These are phyloP conservation scores for Aythya baeri DNA, from an alignment of 2,113 vertebrate species.

Conservation along the genomic window DNA sequence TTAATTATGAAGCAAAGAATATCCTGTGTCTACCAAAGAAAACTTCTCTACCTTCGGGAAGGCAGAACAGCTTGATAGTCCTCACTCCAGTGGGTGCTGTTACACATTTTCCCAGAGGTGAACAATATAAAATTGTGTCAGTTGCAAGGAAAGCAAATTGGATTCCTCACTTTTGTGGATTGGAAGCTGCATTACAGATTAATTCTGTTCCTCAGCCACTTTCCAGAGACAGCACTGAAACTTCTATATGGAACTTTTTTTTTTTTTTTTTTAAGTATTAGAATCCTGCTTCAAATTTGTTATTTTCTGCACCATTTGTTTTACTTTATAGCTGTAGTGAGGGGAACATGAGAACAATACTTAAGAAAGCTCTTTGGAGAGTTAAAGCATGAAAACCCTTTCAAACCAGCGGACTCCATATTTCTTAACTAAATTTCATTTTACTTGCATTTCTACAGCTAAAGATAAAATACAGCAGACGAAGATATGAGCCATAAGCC, in stretches of 20 bases:
- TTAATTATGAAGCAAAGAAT: neutral
- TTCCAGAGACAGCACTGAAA: neutral
- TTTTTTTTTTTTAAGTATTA: neutral
- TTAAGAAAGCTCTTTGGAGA: neutral
- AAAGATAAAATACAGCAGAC: neutral
- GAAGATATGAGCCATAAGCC: neutral
- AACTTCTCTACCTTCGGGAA: neutral
- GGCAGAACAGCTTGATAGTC: neutral
- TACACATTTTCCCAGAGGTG: accelerated
- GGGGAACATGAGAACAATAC: neutral
- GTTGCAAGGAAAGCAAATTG: neutral
- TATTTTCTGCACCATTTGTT: neutral
- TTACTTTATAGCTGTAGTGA: neutral
- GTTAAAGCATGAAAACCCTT: neutral
- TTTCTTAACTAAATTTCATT: neutral
- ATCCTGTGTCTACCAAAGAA: neutral
- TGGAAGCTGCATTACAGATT: neutral
- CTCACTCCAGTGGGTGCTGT: neutral
- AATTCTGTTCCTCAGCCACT: neutral
- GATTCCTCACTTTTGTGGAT: neutral
- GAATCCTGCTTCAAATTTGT: neutral
- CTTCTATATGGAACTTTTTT: neutral
- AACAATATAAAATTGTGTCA: neutral
- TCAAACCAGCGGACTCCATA: neutral
- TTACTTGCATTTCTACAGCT: neutral